phyloP scores from a whole-genome alignment of 2,797 vertebrate genomes.

The Synanceia verrucosa region DNA sequence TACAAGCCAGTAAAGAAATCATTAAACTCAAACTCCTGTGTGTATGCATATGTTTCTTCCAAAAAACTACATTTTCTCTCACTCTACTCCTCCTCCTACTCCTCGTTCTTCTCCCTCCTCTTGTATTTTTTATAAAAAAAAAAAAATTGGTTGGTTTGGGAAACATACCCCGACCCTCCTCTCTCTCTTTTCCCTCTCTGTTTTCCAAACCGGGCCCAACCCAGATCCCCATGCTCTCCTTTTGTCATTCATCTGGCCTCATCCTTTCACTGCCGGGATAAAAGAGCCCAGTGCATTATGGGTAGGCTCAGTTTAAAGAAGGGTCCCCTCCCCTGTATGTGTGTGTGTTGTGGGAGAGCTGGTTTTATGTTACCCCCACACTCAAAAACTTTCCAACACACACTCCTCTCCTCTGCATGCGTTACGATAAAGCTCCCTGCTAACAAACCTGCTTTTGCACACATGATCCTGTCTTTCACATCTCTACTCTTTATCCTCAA shows the following conservation, averaged over 20 bases:
- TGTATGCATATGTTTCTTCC: slow-evolving; percentile 70
- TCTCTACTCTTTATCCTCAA: not conserved
- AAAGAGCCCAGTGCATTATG: slow-evolving; percentile 83
- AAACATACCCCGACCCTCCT: slow-evolving; percentile 31
- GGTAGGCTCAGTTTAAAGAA: slow-evolving; percentile 82
- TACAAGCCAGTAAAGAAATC: slow-evolving; percentile 90
- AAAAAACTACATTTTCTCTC: slow-evolving; percentile 11
- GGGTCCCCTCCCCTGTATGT: slow-evolving; percentile 77
- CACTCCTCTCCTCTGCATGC: slow-evolving; percentile 43
- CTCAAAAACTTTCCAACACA: slow-evolving; percentile 57
- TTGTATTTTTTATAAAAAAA: slow-evolving; percentile 66
- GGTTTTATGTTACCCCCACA: slow-evolving; percentile 79
- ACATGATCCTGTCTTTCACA: not conserved
- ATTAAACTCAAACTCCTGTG: slow-evolving; percentile 82
- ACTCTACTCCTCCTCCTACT: not conserved
- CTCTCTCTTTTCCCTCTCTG: slow-evolving; percentile 47
- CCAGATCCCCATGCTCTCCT: slow-evolving; percentile 80
- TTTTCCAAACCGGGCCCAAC: slow-evolving; percentile 71
- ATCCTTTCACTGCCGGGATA: slow-evolving; percentile 85
- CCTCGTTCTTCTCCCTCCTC: not conserved
- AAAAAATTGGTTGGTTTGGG: slow-evolving; percentile 58
- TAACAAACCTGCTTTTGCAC: slow-evolving; percentile 17
- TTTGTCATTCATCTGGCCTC: slow-evolving; percentile 85
- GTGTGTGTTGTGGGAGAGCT: slow-evolving; percentile 75
- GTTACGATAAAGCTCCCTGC: slow-evolving; percentile 18